Evolutionary conservation across 53 echinoderm and acorn worm species (phyloP).

Genomic region (Pentamera pediparva): DNA sequence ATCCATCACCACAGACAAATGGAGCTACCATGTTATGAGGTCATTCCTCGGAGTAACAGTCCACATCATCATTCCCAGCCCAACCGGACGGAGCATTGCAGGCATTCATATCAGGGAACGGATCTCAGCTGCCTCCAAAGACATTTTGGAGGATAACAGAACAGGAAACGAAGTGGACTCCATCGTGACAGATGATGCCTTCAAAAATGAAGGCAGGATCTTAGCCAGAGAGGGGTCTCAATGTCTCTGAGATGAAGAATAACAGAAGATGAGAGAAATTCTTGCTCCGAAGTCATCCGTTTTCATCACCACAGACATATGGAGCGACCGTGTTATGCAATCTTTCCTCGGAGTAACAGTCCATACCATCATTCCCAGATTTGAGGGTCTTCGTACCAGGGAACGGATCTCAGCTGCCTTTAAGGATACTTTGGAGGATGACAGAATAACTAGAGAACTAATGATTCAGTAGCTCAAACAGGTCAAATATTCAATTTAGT

Average conservation of each 20-base stretch:
- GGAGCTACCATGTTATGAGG: slow-evolving; percentile 50
- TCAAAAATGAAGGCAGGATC: no score
- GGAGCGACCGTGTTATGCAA: slow-evolving; percentile 33
- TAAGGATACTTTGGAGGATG: no score
- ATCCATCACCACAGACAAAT: slow-evolving; percentile 32
- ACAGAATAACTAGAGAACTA: no score
- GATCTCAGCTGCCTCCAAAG: not conserved
- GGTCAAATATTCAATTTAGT: no score
- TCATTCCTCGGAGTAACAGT: slow-evolving; percentile 32
- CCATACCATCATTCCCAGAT: slow-evolving; percentile 11
- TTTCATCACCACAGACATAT: slow-evolving; percentile 32
- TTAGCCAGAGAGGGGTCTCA: no score
- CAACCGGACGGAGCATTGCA: not conserved
- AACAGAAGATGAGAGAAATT: no score
- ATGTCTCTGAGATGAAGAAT: no score
- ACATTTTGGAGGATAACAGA: not conserved
- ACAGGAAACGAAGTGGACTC: not conserved
- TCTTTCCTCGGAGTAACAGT: slow-evolving; percentile 29
- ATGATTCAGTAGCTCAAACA: no score
- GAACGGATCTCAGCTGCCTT: no score
- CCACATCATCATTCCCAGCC: slow-evolving; percentile 31
- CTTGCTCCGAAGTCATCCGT: no score
- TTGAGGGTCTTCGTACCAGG: no score
- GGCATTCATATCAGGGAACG: slow-evolving; percentile 14
- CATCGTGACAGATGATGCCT: no score